Conservation (phyloP, 2,113 vertebrate species). For the Cryptotis parvus region DNA sequence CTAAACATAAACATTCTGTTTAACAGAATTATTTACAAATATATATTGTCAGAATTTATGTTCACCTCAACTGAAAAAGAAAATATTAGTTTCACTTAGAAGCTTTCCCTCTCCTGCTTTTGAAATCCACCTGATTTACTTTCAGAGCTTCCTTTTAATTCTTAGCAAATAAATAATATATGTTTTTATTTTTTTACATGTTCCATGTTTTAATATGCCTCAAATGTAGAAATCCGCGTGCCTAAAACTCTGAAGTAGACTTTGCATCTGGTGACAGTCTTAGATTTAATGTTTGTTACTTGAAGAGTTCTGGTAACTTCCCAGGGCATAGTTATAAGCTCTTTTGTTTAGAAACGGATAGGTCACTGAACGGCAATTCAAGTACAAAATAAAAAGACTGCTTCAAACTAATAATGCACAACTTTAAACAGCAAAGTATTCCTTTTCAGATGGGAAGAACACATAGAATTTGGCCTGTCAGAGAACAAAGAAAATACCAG, state of each 20-base stretch:
- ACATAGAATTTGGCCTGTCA: constrained; percentile 25
- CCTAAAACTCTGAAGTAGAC: background rate
- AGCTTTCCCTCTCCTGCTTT: background rate
- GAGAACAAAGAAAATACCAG: constrained; percentile 63
- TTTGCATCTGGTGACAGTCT: background rate
- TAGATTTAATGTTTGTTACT: background rate
- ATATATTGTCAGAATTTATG: background rate
- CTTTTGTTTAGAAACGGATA: constrained; percentile 26
- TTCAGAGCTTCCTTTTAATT: constrained; percentile 12
- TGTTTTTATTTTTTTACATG: background rate
- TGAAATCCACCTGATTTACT: background rate
- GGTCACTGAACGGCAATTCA: background rate
- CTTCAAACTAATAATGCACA: background rate
- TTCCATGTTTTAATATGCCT: background rate
- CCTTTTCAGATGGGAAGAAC: background rate
- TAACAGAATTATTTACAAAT: background rate
- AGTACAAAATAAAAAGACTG: constrained; percentile 27
- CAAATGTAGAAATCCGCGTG: background rate
- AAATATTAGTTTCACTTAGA: background rate
- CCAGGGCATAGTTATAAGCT: background rate
- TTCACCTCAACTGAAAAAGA: constrained; percentile 9
- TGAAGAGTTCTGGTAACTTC: background rate
- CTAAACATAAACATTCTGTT: no score
- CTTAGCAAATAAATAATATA: background rate
- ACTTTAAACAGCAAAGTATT: constrained; percentile 33